Base-by-base conservation (phyloP, 2,888 invertebrate species). In the Brenthis ino region DNA sequence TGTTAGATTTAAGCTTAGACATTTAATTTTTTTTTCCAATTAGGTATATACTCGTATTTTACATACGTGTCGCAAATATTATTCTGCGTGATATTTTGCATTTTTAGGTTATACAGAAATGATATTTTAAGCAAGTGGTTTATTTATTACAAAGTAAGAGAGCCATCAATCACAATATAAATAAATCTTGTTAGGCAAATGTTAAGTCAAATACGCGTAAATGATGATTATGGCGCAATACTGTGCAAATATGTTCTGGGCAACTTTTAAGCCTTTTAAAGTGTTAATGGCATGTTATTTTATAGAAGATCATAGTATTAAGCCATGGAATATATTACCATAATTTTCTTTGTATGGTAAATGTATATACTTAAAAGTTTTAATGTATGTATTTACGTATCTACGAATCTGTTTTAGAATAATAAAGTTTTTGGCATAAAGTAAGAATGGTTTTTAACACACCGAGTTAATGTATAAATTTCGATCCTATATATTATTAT, bases 251-350 rank as follows among this genome's bases (percentile, higher is more conserved):
- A 56, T 55, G 65, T 51, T 60, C 64, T 28, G 37, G 50, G 24
- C 58, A 66, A 71, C 69, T 71, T 71, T 58, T 61, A 69, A 71
- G 64, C 69, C 56, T 53, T 69, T 43, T 55, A 16, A 64, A 55
- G 47, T 63, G 58, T 64, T 69, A 56, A 64, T 67, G 71, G 64
- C 64, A 50, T 56, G 64, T 66, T 58, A 64, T 37, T 67, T 64
- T 51, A 57, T 56, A 57, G 33, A 43, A 69, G 67, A 67, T 60
- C 58, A 57, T 33, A 54, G 56, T 67, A 71, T 69, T 67, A 69
- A 54, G 67, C 48, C 57, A 64, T 61, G 54, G 64, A 61, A 67
- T 55, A 61, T 65, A 57, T 72, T 67, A 69, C 13, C 64, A 67
- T 65, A 69, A 69, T 65, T 57, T 65, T 69, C 60, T 56, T 56